Base-by-base conservation (phyloP, 2,113 vertebrate species). In the Limnothrissa miodon region DNA sequence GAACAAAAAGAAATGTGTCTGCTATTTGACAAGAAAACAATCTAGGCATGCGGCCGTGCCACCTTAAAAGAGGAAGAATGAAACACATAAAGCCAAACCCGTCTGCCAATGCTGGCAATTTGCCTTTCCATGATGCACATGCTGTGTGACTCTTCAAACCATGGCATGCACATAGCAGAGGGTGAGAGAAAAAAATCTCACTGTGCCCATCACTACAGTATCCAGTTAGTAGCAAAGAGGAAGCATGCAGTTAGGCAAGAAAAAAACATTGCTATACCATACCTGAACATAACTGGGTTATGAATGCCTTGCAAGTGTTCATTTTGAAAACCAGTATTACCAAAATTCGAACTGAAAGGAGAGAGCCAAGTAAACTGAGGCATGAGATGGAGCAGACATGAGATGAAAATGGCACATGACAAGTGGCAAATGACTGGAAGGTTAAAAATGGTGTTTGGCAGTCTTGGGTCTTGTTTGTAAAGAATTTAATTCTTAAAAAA, bases 261-360 rank as follows among this genome's bases (percentile, higher is more conserved):
- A 53, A 29, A 33, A 25, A 29, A 66, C 9, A 42, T 42, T 17
- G 10, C 74, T 45, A 39, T 62, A 83, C 70, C 78, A 53, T 96
- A 97, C 96, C 96, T 97, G 94, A 94, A 91, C 93, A 94, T 93
- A 84, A 93, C 87, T 88, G 95, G 91, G 92, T 94, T 95, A 93
- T 94, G 94, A 90, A 94, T 92, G 95, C 92, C 93, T 90, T 94
- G 93, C 90, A 95, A 92, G 86, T 92, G 93, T 83, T 96, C 94
- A 95, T 93, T 95, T 93, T 93, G 95, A 96, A 95, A 96, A 96
- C 95, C 94, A 94, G 93, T 91, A 93, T 95, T 95, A 97, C 93
- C 92, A 94, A 93, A 94, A 94, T 95, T 94, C 86, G 93, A 87
- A 96, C 95, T 96, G 95, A 84, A 97, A 96, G 92, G 96, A 90